phyloP scores from a whole-genome alignment of 2,888 invertebrate genomes.

The Caenorhabditis sinica region DNA sequence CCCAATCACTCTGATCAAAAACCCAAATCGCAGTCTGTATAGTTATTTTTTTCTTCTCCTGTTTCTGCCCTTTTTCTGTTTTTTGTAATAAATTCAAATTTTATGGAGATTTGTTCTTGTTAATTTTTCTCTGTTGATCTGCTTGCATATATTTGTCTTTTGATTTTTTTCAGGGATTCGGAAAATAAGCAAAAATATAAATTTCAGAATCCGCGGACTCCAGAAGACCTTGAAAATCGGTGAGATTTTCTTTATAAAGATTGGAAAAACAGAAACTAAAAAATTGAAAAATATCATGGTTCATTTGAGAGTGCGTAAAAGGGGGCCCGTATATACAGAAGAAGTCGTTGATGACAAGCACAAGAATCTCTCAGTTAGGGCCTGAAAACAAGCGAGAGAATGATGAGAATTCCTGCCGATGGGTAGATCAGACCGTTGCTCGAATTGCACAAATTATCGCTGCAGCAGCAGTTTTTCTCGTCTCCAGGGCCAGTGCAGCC shows the following conservation, averaged over 20 bases:
- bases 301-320: background rate
- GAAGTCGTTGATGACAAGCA: slow-evolving; percentile 5
- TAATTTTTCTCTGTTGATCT: background rate
- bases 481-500: slow-evolving; percentile 71
- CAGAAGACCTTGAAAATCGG: background rate
- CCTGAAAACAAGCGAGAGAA: slow-evolving; percentile 65
- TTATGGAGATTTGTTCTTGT: background rate
- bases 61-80: slow-evolving; percentile 4
- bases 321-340: slow-evolving; percentile 43
- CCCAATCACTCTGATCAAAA: slow-evolving; percentile 11
- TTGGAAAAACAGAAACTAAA: slow-evolving; percentile 3
- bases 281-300: background rate
- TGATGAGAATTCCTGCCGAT: slow-evolving; percentile 64
- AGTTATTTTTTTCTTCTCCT: slow-evolving; percentile 22
- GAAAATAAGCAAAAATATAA: background rate
- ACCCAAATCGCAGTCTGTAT: slow-evolving; percentile 17
- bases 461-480: slow-evolving; percentile 74
- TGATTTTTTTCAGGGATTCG: background rate
- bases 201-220: background rate
- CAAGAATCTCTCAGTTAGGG: slow-evolving; percentile 45
- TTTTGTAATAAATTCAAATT: slow-evolving; percentile 19
- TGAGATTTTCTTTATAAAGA: slow-evolving; percentile 8
- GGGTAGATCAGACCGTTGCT: slow-evolving; percentile 67
- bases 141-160: background rate
- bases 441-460: slow-evolving; percentile 74